A percentile compares a stretch with the other conserved stretches of the same genome.
These are phyloP conservation scores for Drosophila guanche DNA, from an alignment of 1,140 invertebrate species.

Conservation along the genomic window DNA sequence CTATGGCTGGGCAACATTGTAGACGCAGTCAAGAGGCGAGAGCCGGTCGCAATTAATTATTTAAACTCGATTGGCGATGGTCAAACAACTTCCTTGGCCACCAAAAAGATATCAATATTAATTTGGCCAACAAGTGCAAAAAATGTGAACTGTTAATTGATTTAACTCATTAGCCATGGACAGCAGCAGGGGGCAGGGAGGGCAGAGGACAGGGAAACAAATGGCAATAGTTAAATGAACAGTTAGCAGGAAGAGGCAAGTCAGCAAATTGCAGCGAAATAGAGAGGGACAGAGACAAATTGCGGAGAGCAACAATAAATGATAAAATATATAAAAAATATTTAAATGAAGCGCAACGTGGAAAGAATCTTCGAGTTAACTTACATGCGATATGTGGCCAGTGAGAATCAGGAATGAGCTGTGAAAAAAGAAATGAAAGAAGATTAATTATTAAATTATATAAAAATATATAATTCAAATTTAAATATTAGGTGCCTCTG, in stretches of 20 bases:
- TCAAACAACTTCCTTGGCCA: constrained; percentile 38
- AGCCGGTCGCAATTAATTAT: constrained; percentile 47
- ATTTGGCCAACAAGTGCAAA: constrained; percentile 60
- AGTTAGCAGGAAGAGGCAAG: constrained; percentile 51
- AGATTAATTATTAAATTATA: no score
- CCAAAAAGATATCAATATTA: constrained; percentile 54
- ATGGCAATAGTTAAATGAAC: constrained; percentile 66
- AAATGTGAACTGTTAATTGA: constrained; percentile 69
- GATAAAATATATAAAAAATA: background rate
- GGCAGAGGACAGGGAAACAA: constrained; percentile 33
- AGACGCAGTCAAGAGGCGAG: constrained; percentile 15
- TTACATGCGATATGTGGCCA: no score
- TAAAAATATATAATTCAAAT: no score
- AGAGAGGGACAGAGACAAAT: constrained; percentile 23
- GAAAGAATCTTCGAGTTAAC: no score
- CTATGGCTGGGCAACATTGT: constrained; percentile 50
- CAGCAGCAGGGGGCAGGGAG: background rate
- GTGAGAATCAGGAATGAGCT: no score
- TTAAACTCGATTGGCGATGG: constrained; percentile 34
- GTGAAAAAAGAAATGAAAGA: no score
- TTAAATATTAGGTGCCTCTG: no score
- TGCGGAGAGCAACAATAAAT: background rate
- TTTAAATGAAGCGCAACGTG: background rate
- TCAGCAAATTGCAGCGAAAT: constrained; percentile 15
- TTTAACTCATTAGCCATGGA: constrained; percentile 59